phyloP scores from a whole-genome alignment of 2,797 vertebrate species.

The Anableps anableps region DNA sequence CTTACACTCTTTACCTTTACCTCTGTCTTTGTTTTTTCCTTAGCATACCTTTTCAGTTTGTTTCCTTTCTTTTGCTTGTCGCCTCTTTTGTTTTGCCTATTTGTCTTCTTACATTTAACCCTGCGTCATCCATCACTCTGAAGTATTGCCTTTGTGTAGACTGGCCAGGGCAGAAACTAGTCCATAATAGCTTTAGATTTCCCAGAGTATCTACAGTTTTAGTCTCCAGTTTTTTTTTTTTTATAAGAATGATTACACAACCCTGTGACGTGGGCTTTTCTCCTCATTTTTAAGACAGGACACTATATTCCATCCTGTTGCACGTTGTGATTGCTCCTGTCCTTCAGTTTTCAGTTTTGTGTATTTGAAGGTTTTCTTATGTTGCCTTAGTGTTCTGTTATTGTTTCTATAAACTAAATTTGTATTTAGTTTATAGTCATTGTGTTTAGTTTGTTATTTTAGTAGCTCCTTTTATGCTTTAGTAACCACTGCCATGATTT shows the following conservation, averaged over 20 bases:
- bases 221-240: conserved; percentile 5
- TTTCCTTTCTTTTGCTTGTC: conserved; percentile 14
- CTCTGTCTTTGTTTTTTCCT: conserved; percentile 10
- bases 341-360: background rate
- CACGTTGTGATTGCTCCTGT: background rate
- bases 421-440: background rate
- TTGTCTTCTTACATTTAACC: conserved; percentile 12
- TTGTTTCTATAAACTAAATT: too few relatives aligned
- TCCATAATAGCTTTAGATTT: conserved; percentile 33
- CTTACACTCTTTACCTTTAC: conserved; percentile 15
- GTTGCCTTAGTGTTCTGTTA: background rate
- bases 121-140: conserved; percentile 30
- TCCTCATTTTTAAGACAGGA: background rate
- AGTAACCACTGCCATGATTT: background rate
- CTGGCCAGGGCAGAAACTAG: conserved; percentile 26
- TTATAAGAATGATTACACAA: background rate
- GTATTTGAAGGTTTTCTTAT: background rate
- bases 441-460: background rate
- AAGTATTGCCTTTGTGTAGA: background rate
- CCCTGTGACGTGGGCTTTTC: background rate
- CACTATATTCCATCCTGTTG: background rate
- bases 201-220: conserved; percentile 35
- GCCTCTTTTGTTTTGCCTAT: conserved; percentile 9
- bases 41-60: background rate
- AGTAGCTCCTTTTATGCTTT: background rate